Conservation (phyloP, 1,140 invertebrate species). For the Halesus radiatus region DNA sequence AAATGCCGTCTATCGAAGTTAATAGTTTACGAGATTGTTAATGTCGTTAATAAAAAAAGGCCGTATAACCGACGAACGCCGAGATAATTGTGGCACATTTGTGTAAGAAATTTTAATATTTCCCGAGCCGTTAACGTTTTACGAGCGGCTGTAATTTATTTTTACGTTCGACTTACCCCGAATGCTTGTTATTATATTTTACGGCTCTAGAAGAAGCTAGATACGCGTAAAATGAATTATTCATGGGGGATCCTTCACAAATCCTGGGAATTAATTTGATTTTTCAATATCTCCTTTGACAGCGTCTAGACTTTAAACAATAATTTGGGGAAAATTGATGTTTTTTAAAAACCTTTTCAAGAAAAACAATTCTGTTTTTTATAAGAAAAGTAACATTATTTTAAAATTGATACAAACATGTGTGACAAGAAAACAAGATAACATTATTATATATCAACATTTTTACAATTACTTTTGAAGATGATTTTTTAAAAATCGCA, state of each 20-base stretch:
- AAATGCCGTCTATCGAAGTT: neutral
- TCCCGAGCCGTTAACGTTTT: constrained; percentile 53
- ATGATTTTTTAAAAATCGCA: too few relatives aligned
- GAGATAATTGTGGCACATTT: constrained; percentile 40
- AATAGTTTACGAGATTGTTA: constrained; percentile 24
- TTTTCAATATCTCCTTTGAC: constrained; percentile 54
- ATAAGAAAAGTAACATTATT: too few relatives aligned
- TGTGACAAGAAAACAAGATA: too few relatives aligned
- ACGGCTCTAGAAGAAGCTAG: constrained; percentile 43
- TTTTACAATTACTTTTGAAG: too few relatives aligned
- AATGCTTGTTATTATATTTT: constrained; percentile 55
- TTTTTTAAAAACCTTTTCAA: too few relatives aligned
- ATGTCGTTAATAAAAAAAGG: constrained; percentile 9
- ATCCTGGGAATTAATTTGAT: constrained; percentile 56
- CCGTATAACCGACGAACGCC: constrained; percentile 11
- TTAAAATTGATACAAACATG: too few relatives aligned
- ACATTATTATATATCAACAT: too few relatives aligned
- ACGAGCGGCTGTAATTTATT: constrained; percentile 53
- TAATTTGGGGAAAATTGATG: neutral
- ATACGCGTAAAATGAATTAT: constrained; percentile 53
- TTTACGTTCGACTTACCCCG: constrained; percentile 52
- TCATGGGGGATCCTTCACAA: constrained; percentile 53
- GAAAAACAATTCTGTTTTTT: too few relatives aligned
- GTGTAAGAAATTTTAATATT: constrained; percentile 52
- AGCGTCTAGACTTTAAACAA: constrained; percentile 50